Evolutionary conservation across 2,797 vertebrate genomes (phyloP).

Genomic region (Botia kubotai): DNA sequence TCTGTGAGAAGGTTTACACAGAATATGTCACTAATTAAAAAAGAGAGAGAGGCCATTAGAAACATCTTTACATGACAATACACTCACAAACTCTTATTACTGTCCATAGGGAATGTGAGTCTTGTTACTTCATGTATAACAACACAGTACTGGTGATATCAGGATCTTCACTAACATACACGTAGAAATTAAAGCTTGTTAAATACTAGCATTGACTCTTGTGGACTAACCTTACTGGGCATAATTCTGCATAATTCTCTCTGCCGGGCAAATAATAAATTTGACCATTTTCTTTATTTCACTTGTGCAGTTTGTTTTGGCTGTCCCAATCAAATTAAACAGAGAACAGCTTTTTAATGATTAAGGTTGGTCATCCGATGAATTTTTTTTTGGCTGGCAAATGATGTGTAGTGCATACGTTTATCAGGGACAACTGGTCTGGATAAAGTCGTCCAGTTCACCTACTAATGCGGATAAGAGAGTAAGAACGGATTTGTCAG

Average conservation of each 20-base stretch:
- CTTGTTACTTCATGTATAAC: background rate
- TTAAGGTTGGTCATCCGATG: conserved; percentile 73
- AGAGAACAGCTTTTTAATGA: conserved; percentile 70
- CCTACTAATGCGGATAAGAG: conserved; percentile 68
- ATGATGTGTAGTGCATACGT: conserved; percentile 81
- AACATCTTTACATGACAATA: no score
- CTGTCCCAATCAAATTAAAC: conserved; percentile 68
- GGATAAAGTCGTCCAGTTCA: conserved; percentile 62
- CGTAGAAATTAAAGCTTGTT: background rate
- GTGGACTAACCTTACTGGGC: background rate
- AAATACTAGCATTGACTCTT: background rate
- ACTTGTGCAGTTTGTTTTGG: conserved; percentile 52
- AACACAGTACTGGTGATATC: background rate
- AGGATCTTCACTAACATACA: background rate
- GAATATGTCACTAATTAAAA: no score
- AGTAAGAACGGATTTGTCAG: conserved; percentile 59
- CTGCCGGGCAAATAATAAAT: background rate
- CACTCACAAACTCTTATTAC: no score
- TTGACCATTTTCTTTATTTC: conserved; percentile 22
- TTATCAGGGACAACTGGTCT: conserved; percentile 78
- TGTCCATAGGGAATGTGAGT: no score
- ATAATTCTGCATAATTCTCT: conserved; percentile 47
- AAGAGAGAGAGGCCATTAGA: no score
- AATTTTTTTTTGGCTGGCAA: conserved; percentile 81
- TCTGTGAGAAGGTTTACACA: no score